Conservation (phyloP, 1,140 invertebrate species). For the Zaprionus davidi region DNA sequence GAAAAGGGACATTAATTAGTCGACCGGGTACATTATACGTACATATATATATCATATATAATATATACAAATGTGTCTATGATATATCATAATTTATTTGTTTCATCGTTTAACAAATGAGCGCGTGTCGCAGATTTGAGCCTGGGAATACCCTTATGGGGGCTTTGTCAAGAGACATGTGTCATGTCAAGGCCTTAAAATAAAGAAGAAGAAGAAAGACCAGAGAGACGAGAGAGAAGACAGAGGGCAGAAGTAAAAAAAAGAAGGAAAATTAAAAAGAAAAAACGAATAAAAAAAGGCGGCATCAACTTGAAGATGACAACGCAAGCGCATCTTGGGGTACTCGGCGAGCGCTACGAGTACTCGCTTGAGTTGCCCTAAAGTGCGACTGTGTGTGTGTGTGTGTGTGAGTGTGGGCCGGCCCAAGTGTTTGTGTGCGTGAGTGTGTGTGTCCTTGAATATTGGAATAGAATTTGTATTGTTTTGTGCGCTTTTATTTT, state of each 20-base stretch:
- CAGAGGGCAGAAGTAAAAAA: not conserved
- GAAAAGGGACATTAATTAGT: not conserved
- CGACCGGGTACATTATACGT: not conserved
- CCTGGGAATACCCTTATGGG: conserved; percentile 40
- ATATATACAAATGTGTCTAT: not conserved
- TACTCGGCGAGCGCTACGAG: conserved; percentile 29
- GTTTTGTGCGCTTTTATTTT: conserved; percentile 1
- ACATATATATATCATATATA: not conserved
- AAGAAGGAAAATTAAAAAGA: not conserved
- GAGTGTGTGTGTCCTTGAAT: conserved; percentile 38
- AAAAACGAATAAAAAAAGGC: not conserved
- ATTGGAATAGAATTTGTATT: conserved; percentile 30
- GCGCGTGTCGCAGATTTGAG: conserved; percentile 20
- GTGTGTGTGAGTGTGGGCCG: conserved; percentile 19
- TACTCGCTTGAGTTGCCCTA: conserved; percentile 30
- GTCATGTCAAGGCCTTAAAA: conserved; percentile 46
- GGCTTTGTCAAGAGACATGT: conserved; percentile 36
- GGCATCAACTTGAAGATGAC: conserved; percentile 50
- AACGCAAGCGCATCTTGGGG: conserved; percentile 50
- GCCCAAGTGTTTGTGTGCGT: not conserved
- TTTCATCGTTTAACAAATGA: conserved; percentile 23
- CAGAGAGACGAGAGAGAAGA: not conserved
- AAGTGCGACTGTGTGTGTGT: conserved; percentile 26
- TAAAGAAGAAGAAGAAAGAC: not conserved
- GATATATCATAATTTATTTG: conserved; percentile 13